Base-by-base conservation (phyloP, 2,888 invertebrate species). In the Andrena minutula region DNA sequence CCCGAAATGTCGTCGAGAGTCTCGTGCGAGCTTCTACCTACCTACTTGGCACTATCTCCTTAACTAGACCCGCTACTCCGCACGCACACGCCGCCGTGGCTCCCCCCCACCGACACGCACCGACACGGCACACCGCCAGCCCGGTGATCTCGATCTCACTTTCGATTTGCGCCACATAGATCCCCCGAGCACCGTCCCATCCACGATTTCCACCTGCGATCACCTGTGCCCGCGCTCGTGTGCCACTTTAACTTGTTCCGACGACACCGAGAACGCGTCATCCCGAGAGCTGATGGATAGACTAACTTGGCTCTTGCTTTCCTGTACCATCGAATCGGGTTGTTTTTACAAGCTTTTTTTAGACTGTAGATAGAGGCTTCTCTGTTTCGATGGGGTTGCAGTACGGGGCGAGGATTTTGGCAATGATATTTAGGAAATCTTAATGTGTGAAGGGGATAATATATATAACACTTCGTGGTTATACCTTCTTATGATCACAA, bases 21-120 rank as follows among this genome's bases (percentile, higher is more conserved):
- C 84, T 82, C 88, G 86, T 75, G 84, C 85, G 71, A 58, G 71
- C 73, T 73, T 53, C 79, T 81, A 71, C 66, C 79, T 87, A 82
- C 87, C 87, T 89, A 88, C 89, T 89, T 85, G 88, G 84, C 87
- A 77, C 88, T 87, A 88, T 89, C 90, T 89, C 91, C 90, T 91
- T 91, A 89, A 89, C 79, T 49, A 87, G 89, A 86, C 69, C 35
- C 53, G 60, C 58, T 60, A 66, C 6, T 7, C 6, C 2, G 30
- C 35, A 6, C 35, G 2, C 23, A 10, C 68, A 56, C 69, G 56
- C 74, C 49, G 5, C 41, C 53, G 63, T 68, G 26, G 7, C 63
- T n/a, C n/a, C 47, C 72, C 66, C 73, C 65, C 79, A 82, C 20
- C n/a, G 28, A 23, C 64, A 53, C 53, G 53, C 56, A 41, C 51